Evolutionary conservation across 1,140 invertebrate species (phyloP).

Genomic region (Lamellibrachia luymesi): DNA sequence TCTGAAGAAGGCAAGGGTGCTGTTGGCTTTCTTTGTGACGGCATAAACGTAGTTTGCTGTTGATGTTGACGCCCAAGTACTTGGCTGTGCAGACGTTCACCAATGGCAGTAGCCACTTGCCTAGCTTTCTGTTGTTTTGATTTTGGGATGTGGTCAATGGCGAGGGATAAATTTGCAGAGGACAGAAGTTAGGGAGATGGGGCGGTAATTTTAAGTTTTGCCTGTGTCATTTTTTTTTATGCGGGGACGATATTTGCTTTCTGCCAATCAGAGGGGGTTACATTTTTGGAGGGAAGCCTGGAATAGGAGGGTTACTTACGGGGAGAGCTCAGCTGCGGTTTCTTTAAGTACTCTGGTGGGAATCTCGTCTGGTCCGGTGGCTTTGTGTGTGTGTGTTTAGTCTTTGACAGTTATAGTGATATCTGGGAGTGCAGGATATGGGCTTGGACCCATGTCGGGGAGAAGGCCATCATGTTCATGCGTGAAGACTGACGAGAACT

Average conservation of each 20-base stretch:
- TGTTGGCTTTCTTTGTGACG: no score
- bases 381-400: background rate
- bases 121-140: no score
- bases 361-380: background rate
- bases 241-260: background rate
- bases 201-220: background rate
- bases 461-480: background rate
- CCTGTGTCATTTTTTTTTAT: background rate
- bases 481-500: background rate
- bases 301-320: background rate
- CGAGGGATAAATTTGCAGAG: no score
- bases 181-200: no score
- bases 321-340: background rate
- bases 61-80: no score
- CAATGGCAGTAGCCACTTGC: no score
- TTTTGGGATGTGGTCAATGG: no score
- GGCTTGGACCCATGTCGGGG: background rate
- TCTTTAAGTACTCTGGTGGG: background rate
- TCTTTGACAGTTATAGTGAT: background rate
- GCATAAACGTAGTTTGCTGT: no score
- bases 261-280: background rate
- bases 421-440: background rate
- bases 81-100: no score
- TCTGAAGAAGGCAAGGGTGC: no score
- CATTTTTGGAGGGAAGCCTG: background rate